Conservation (phyloP, 2,113 vertebrate genomes). For the Varanus komodoensis region DNA sequence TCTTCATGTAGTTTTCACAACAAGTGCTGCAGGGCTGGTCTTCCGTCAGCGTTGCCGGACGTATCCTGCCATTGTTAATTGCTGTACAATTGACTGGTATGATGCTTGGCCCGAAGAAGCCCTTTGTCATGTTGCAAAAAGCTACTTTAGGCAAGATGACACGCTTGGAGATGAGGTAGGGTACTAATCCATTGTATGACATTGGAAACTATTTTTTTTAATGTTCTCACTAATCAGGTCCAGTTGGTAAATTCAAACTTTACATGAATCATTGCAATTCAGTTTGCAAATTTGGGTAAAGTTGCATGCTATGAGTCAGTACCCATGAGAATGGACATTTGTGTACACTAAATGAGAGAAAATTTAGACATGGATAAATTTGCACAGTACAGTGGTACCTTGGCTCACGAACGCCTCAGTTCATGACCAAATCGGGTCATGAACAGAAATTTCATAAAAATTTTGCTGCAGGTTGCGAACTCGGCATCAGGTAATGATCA, state of each 20-base stretch:
- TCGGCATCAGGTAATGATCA: no score
- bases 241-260: slow-evolving; percentile 1
- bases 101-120: slow-evolving; percentile 64
- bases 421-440: no score
- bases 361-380: not conserved
- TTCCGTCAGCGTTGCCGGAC: slow-evolving; percentile 64
- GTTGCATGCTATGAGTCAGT: not conserved
- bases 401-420: no score
- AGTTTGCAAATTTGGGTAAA: not conserved
- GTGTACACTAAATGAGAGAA: no score
- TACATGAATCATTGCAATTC: not conserved
- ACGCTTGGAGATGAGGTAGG: slow-evolving; percentile 51
- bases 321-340: not conserved
- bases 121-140: slow-evolving; percentile 61
- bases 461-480: no score
- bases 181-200: not conserved
- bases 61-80: slow-evolving; percentile 66
- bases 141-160: slow-evolving; percentile 53
- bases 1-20: slow-evolving; percentile 70
- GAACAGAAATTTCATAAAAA: no score
- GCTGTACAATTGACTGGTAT: slow-evolving; percentile 73
- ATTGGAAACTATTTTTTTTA: not conserved
- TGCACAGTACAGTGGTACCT: not conserved
- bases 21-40: slow-evolving; percentile 61
- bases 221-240: not conserved